Conservation (phyloP, 2,113 vertebrate genomes). For the Centropristis striata region DNA sequence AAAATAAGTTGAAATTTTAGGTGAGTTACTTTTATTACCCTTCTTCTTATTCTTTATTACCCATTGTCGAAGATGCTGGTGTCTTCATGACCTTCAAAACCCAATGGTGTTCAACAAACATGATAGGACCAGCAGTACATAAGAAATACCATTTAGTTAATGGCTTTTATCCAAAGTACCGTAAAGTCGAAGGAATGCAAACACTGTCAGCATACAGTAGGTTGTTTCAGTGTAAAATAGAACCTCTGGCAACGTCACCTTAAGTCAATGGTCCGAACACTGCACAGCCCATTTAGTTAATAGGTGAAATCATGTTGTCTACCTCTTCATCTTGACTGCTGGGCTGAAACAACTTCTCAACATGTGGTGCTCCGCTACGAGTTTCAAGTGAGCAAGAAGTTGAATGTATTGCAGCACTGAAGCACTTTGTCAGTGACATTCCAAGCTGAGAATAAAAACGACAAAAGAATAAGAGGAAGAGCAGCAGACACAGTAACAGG, state of each 20-base stretch:
- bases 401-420: slow-evolving; percentile 15
- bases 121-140: background rate
- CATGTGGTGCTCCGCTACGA: slow-evolving; percentile 19
- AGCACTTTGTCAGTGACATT: slow-evolving; percentile 21
- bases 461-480: slow-evolving; percentile 5
- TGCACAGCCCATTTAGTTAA: slow-evolving; percentile 53
- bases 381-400: slow-evolving; percentile 21
- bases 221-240: slow-evolving; percentile 12
- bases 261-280: slow-evolving; percentile 51
- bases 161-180: slow-evolving; percentile 17
- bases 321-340: slow-evolving; percentile 30
- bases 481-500: background rate
- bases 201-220: background rate
- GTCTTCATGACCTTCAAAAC: slow-evolving; percentile 18
- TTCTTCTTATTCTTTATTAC: too few relatives aligned
- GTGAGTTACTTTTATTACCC: background rate
- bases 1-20: background rate
- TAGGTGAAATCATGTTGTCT: slow-evolving; percentile 54
- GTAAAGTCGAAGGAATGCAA: background rate
- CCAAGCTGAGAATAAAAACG: slow-evolving; percentile 21
- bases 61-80: background rate
- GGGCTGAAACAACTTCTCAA: slow-evolving; percentile 31
- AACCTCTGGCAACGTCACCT: slow-evolving; percentile 28
- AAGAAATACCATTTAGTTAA: slow-evolving; percentile 14
- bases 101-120: background rate